Evolutionary conservation across 2,888 invertebrate genomes (phyloP).

Genomic region (Dyspetes luteomarginatus): DNA sequence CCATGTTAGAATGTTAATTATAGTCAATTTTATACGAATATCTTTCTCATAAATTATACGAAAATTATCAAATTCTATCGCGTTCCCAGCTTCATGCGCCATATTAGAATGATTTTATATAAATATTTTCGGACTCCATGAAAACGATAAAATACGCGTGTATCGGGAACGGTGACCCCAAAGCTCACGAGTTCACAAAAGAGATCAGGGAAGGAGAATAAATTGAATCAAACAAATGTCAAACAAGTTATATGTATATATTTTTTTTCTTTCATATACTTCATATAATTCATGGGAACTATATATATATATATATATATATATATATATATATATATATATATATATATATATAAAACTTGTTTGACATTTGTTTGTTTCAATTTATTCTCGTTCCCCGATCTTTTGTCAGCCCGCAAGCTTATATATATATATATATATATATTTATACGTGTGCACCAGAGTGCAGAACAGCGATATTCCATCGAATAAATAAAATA

Average conservation of each 20-base stretch:
- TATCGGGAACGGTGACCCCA: neutral
- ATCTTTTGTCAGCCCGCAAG: too few species aligned
- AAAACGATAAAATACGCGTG: neutral
- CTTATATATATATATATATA: neutral
- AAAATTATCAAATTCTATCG: neutral
- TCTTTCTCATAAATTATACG: neutral
- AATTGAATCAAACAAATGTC: constrained; percentile 35
- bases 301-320: neutral
- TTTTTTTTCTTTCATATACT: neutral
- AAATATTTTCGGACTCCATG: neutral
- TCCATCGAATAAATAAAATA: constrained; percentile 27
- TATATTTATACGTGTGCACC: neutral
- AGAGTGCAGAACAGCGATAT: neutral
- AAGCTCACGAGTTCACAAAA: neutral
- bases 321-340: neutral
- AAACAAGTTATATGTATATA: neutral
- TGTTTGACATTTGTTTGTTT: too few species aligned
- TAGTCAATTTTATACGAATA: too few species aligned
- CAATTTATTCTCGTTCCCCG: too few species aligned
- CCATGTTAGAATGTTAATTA: too few species aligned
- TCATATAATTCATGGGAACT: too few species aligned
- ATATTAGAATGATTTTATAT: neutral
- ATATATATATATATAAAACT: neutral
- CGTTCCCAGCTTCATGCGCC: neutral
- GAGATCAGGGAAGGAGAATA: neutral